phyloP scores from a whole-genome alignment of 2,797 vertebrate genomes.

The Enteromius afrohamiltoni region DNA sequence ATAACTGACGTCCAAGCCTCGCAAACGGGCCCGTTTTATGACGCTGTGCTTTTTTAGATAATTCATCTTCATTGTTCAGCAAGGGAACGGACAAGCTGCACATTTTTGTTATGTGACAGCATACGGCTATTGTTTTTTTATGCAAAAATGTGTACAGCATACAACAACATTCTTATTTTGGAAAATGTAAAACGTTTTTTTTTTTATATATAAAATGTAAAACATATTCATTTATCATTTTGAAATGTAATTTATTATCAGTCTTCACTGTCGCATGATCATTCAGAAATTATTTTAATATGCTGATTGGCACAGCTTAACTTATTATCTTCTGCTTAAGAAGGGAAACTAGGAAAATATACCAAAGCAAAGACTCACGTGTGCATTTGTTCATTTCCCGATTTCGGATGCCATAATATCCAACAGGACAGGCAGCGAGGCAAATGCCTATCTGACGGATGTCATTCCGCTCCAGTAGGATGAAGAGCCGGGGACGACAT shows the following conservation, averaged over 20 bases:
- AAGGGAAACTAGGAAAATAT: neutral
- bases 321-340: neutral
- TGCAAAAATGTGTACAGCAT: neutral
- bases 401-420: conserved; percentile 95
- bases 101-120: neutral
- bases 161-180: neutral
- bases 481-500: conserved; percentile 97
- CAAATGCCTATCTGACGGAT: conserved; percentile 96
- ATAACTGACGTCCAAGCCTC: neutral
- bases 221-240: neutral
- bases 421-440: conserved; percentile 91
- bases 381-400: conserved; percentile 98
- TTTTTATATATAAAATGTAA: neutral
- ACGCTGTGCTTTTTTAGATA: neutral
- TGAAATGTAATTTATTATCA: neutral
- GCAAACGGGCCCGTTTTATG: neutral
- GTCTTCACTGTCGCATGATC: neutral
- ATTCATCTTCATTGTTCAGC: neutral
- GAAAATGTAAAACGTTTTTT: neutral
- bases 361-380: conserved; percentile 80
- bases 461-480: conserved; percentile 94
- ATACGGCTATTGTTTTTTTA: neutral
- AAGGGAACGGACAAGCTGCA: neutral
- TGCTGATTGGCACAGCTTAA: neutral
- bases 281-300: neutral